Conservation (phyloP, 2,113 vertebrate genomes). For the Cinclus mexicanus region DNA sequence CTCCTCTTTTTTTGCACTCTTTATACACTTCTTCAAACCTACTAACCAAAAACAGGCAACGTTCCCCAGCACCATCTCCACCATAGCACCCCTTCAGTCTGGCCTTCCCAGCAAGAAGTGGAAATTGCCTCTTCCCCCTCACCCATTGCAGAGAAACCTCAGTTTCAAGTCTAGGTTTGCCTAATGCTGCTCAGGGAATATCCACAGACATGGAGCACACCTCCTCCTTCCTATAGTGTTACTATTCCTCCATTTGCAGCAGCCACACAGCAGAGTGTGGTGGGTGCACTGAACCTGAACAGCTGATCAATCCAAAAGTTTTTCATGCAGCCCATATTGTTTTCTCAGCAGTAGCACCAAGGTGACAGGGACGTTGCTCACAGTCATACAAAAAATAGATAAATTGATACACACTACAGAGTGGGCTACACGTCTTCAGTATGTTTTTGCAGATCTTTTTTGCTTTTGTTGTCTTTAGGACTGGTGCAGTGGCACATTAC, state of each 20-base stretch:
- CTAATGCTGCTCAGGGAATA: background rate
- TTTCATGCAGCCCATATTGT: background rate
- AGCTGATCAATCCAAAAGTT: background rate
- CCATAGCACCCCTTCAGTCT: background rate
- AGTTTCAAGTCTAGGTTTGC: background rate
- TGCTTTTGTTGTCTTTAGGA: constrained; percentile 40
- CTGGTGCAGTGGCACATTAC: constrained; percentile 46
- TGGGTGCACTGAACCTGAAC: background rate
- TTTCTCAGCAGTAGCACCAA: background rate
- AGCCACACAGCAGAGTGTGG: background rate
- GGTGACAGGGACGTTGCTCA: background rate
- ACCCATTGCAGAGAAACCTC: background rate
- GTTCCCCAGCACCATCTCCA: background rate
- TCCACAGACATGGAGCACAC: rapidly evolving
- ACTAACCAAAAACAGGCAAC: background rate
- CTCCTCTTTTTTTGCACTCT: background rate
- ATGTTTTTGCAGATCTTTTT: background rate
- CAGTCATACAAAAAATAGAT: background rate
- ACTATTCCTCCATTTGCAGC: rapidly evolving
- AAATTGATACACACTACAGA: background rate
- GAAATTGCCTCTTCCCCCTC: background rate
- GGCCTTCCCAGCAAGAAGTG: background rate
- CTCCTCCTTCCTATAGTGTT: rapidly evolving
- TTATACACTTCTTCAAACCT: background rate
- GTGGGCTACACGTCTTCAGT: background rate